Conservation (phyloP, 2,888 invertebrate genomes). For the Steinernema hermaphroditum region DNA sequence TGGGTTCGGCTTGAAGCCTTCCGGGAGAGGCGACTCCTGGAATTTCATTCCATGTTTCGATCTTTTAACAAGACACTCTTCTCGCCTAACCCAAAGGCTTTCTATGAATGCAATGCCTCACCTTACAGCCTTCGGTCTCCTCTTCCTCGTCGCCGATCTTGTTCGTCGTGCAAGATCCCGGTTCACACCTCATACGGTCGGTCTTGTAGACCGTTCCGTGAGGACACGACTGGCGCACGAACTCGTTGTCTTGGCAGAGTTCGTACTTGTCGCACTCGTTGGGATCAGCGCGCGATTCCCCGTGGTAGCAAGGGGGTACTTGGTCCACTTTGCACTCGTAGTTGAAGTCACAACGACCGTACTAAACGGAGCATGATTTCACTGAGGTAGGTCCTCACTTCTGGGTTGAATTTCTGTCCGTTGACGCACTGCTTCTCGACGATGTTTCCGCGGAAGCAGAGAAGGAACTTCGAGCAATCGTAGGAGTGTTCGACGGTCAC, state of each 20-base stretch:
- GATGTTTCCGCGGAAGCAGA: constrained; percentile 40
- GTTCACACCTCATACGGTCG: constrained; percentile 18
- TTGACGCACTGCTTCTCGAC: constrained; percentile 36
- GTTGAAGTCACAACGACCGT: constrained; percentile 35
- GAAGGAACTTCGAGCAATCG: constrained; percentile 38
- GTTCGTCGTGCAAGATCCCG: neutral
- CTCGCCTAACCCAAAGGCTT: neutral
- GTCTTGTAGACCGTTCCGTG: constrained; percentile 31
- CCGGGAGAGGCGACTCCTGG: constrained; percentile 25
- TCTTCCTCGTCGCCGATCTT: neutral
- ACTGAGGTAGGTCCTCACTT: constrained; percentile 11
- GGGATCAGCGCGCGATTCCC: constrained; percentile 27
- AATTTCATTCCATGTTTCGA: neutral
- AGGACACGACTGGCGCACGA: constrained; percentile 34
- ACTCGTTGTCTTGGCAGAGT: constrained; percentile 35
- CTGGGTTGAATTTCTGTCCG: constrained; percentile 41
- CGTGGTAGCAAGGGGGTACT: constrained; percentile 36
- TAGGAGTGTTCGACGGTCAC: neutral
- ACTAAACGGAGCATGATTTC: constrained; percentile 18
- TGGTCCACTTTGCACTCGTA: constrained; percentile 29
- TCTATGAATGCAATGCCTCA: neutral
- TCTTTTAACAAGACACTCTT: neutral
- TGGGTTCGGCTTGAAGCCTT: constrained; percentile 32
- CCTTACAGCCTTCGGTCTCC: neutral
- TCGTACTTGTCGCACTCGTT: constrained; percentile 31